Evolutionary conservation across 2,113 vertebrate genomes (phyloP).

Genomic region (Eurystomus gularis): DNA sequence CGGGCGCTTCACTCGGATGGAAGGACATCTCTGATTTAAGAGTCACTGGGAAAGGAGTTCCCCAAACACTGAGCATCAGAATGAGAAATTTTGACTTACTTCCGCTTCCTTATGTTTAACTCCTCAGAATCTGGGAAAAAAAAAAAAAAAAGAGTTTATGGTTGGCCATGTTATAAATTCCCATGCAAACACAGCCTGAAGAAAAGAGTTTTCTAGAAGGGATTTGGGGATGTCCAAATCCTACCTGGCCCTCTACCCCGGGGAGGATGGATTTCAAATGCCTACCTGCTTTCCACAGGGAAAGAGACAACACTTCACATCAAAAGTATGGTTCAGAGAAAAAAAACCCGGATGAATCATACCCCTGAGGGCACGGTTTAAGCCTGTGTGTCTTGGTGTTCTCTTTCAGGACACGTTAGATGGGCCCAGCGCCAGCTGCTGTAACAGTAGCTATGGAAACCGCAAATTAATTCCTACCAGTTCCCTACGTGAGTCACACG

Average conservation of each 20-base stretch:
- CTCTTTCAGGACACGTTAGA: conserved; percentile 19
- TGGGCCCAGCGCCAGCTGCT: conserved; percentile 15
- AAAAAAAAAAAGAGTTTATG: neutral
- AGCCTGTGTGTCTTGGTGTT: neutral
- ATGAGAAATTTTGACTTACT: conserved; percentile 69
- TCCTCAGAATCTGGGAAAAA: conserved; percentile 64
- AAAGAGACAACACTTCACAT: neutral
- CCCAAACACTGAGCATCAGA: neutral
- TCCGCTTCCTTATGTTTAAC: conserved; percentile 80
- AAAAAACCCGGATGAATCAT: neutral
- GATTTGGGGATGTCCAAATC: neutral
- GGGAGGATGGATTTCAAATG: neutral
- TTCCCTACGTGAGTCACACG: neutral
- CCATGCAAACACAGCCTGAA: neutral
- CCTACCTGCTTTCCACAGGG: neutral
- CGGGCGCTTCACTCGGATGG: neutral
- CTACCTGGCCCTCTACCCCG: neutral
- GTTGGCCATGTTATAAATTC: neutral
- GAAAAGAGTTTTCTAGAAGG: neutral
- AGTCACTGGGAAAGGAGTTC: neutral
- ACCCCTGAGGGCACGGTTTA: neutral
- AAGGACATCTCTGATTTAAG: neutral
- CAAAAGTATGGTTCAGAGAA: neutral
- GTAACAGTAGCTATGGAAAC: conserved; percentile 26
- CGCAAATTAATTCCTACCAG: conserved; percentile 18